Base-by-base conservation (phyloP, 2,113 vertebrate genomes). In the Empidonax alnorum region DNA sequence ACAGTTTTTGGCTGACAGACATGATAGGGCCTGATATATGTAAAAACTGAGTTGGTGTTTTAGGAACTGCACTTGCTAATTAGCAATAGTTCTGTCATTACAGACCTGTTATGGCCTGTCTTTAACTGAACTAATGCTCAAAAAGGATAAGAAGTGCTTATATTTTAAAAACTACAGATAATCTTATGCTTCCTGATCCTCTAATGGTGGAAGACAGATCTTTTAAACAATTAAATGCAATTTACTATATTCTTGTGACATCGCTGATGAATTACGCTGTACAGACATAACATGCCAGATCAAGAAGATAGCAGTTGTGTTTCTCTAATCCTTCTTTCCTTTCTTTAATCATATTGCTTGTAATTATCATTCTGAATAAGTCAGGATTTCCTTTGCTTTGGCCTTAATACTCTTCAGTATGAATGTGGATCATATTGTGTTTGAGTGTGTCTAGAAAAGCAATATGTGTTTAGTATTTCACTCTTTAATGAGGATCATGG, bases 11-110 rank as follows among this genome's bases (percentile, higher is more conserved):
- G 4, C 8, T 59, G 35, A 71, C 71, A 72, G 28, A 75, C 16
- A 10, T 14, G 18, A 42, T 41, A 30, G 22, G 19, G 4, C 10
- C 22, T 44, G 15, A 62, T 49, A n/a, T 25, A 21, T 0, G 0
- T 46, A 31, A 73, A 90, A 63, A 39, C 7, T 53, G 53, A 46
- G 17, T 37, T 1, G 0, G 12, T n/a, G 22, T 75, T 79, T 81
- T 42, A 86, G n/a, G 39, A 62, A 28, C 17, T 44, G 13, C 10
- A 52, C 14, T 59, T 55, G 6, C 5, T 78, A 72, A 87, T 94
- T 56, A 89, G 3, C 16, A 56, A 39, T 31, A 71, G 3, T 8
- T 42, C 52, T 86, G 35, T 67, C 8, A 12, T 80, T 77, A 41
- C 12, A 49, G 6, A 37, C 19, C 3, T 84, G 35, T 66, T 87